Conservation (phyloP, 2,797 vertebrate species). For the Limnodromus scolopaceus region DNA sequence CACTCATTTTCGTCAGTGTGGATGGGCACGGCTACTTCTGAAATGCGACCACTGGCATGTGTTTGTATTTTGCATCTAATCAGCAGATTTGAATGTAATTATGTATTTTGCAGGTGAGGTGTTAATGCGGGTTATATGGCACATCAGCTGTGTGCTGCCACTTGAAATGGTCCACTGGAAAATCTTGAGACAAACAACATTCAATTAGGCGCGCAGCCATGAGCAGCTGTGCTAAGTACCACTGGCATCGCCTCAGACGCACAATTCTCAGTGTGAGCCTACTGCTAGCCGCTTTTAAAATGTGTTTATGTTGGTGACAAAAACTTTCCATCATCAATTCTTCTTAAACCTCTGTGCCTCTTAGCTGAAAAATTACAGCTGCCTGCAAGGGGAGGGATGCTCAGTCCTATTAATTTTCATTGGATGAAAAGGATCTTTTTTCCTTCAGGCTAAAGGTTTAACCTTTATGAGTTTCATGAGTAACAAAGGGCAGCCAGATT, state of each 20-base stretch:
- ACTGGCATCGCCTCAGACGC: background rate
- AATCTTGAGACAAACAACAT: constrained; percentile 53
- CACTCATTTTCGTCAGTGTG: background rate
- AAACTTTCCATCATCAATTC: constrained; percentile 54
- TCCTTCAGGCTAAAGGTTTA: constrained; percentile 51
- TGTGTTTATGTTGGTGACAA: constrained; percentile 44
- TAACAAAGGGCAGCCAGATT: constrained; percentile 48
- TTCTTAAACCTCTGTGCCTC: constrained; percentile 30
- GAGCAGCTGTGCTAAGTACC: constrained; percentile 47
- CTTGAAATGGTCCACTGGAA: constrained; percentile 57
- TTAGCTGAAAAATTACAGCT: constrained; percentile 42
- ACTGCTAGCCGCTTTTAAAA: constrained; percentile 6
- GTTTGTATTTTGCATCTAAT: constrained; percentile 42
- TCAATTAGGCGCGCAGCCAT: constrained; percentile 43
- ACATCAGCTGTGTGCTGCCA: constrained; percentile 52
- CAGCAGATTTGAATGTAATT: constrained; percentile 31
- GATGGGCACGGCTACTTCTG: background rate
- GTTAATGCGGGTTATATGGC: constrained; percentile 30
- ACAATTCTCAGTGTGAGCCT: constrained; percentile 2
- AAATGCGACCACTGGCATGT: background rate
- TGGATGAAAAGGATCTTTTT: background rate
- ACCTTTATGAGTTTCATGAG: constrained; percentile 52
- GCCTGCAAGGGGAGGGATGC: constrained; percentile 18
- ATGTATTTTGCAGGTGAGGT: constrained; percentile 50
- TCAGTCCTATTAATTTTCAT: constrained; percentile 42